Percentiles rank a stretch among this genome's conserved stretches.
Conservation (phyloP, 1,140 invertebrate genomes). For the Drosophila punjabiensis region DNA sequence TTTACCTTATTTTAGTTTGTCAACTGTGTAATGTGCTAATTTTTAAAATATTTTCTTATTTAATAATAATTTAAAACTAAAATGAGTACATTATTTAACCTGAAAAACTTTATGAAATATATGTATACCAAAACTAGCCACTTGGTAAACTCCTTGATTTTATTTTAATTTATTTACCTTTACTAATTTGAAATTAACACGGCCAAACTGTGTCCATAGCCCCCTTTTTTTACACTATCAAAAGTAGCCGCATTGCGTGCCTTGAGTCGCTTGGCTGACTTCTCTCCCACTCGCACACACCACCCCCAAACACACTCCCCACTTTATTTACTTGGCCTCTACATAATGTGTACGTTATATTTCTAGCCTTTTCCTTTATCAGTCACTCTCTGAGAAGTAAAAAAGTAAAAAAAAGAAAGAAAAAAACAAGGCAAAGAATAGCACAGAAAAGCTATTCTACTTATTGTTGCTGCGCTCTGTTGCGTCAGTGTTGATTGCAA, state of each 20-base stretch:
- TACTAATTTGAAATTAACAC: constrained; percentile 53
- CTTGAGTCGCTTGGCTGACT: constrained; percentile 40
- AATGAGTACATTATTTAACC: background rate
- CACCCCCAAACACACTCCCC: background rate
- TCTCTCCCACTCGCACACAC: background rate
- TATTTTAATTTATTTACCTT: constrained; percentile 19
- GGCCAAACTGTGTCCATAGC: no score
- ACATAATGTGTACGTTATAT: constrained; percentile 37
- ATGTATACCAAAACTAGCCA: background rate
- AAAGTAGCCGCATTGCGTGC: constrained; percentile 47
- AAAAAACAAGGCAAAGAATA: constrained; percentile 19
- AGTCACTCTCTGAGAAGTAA: constrained; percentile 35
- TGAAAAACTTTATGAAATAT: background rate
- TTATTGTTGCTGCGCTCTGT: constrained; percentile 63
- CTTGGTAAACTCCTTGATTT: background rate
- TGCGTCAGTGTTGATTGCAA: constrained; percentile 62
- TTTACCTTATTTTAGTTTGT: no score
- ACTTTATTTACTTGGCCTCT: constrained; percentile 42
- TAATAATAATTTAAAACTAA: no score
- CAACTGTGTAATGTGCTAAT: no score
- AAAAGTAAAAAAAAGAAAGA: background rate
- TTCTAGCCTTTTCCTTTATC: constrained; percentile 71
- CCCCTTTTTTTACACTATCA: constrained; percentile 9
- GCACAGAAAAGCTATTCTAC: constrained; percentile 33
- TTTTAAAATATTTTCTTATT: no score